Evolutionary conservation across 1,140 invertebrate genomes (phyloP).

Genomic region (Batillaria attramentaria): DNA sequence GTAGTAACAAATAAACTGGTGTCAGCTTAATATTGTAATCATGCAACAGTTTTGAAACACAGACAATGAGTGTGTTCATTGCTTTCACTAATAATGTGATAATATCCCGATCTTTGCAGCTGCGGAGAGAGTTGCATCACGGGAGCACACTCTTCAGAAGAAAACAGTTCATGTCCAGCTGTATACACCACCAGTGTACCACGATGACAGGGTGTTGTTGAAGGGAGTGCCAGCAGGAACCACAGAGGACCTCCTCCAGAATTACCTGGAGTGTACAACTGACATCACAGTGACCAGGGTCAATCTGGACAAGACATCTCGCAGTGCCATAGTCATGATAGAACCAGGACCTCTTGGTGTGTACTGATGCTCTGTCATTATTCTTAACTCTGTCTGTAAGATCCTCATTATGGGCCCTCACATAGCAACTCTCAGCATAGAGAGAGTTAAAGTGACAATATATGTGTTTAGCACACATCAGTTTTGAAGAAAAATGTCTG

Average conservation of each 20-base stretch:
- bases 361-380: too few relatives aligned
- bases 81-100: too few relatives aligned
- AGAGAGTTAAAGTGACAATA: too few relatives aligned
- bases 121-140: constrained; percentile 2
- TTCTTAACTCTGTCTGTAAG: too few relatives aligned
- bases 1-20: too few relatives aligned
- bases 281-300: background rate
- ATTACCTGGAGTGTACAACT: constrained; percentile 12
- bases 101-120: constrained; percentile 26
- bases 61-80: too few relatives aligned
- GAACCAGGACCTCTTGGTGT: background rate
- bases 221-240: background rate
- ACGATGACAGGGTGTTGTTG: background rate
- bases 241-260: background rate
- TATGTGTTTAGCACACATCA: too few relatives aligned
- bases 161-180: background rate
- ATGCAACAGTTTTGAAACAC: too few relatives aligned
- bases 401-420: too few relatives aligned
- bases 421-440: too few relatives aligned
- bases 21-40: too few relatives aligned
- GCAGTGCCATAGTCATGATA: background rate
- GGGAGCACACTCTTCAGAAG: constrained; percentile 3
- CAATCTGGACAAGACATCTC: background rate
- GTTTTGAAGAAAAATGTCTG: too few relatives aligned
- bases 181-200: background rate